Conservation (phyloP, 1,140 invertebrate genomes). For the Diabrotica undecimpunctata region DNA sequence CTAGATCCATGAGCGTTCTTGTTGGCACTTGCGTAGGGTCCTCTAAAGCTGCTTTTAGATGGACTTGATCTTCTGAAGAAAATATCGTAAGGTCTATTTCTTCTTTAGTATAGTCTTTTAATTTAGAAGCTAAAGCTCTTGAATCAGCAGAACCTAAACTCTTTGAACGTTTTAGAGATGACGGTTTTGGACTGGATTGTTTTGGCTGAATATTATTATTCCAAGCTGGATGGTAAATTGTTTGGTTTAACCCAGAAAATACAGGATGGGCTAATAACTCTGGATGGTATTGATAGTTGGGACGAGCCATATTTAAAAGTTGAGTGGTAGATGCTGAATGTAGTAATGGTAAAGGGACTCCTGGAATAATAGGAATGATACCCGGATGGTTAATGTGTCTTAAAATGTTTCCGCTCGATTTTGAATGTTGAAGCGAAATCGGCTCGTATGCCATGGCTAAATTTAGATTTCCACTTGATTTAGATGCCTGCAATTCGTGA, state of each 20-base stretch:
- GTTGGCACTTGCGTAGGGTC: slow-evolving; percentile 77
- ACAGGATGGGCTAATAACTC: slow-evolving; percentile 31
- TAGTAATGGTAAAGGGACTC: slow-evolving; percentile 44
- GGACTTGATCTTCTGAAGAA: slow-evolving; percentile 64
- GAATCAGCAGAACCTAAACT: slow-evolving; percentile 71
- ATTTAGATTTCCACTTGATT: slow-evolving; percentile 58
- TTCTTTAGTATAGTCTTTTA: slow-evolving; percentile 59
- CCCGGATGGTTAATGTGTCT: slow-evolving; percentile 45
- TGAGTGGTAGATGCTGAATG: slow-evolving; percentile 48
- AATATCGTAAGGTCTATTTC: slow-evolving; percentile 72
- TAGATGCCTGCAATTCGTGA: slow-evolving; percentile 57
- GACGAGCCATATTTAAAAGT: slow-evolving; percentile 43
- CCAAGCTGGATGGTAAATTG: slow-evolving; percentile 32
- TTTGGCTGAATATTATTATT: slow-evolving; percentile 24
- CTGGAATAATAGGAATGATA: slow-evolving; percentile 43
- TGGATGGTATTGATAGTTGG: slow-evolving; percentile 47
- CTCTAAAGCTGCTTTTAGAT: slow-evolving; percentile 69
- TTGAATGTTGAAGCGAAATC: slow-evolving; percentile 55
- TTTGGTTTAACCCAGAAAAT: slow-evolving; percentile 36
- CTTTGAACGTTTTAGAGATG: slow-evolving; percentile 73
- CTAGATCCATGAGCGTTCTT: slow-evolving; percentile 77
- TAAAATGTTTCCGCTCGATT: slow-evolving; percentile 60
- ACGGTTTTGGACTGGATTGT: slow-evolving; percentile 22
- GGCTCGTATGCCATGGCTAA: slow-evolving; percentile 52
- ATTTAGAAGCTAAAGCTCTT: slow-evolving; percentile 46